phyloP scores from a whole-genome alignment of 2,888 invertebrate species.

The Drosophila maculinotata region DNA sequence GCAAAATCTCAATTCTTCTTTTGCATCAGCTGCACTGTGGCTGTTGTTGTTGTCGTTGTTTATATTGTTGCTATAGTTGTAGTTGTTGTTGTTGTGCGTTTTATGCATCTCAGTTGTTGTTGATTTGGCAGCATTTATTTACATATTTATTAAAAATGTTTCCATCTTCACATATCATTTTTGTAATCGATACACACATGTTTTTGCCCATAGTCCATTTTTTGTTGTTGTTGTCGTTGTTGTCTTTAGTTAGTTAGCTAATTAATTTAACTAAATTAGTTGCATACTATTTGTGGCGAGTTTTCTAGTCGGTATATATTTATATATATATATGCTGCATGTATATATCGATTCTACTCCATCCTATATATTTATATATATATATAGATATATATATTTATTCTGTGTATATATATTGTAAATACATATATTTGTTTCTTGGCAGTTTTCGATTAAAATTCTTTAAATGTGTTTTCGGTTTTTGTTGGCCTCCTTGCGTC shows the following conservation, averaged over 20 bases:
- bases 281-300: constrained; percentile 25
- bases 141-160: constrained; percentile 64
- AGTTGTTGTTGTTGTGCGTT: constrained; percentile 41
- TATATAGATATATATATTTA: constrained; percentile 27
- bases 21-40: constrained; percentile 4
- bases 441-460: constrained; percentile 80
- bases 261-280: constrained; percentile 26
- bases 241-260: not conserved
- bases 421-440: constrained; percentile 68
- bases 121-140: constrained; percentile 73
- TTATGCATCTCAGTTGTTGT: constrained; percentile 44
- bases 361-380: constrained; percentile 31
- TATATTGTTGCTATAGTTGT: constrained; percentile 24
- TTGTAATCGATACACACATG: constrained; percentile 9
- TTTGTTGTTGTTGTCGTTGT: constrained; percentile 4
- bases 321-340: constrained; percentile 21
- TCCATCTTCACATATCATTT: constrained; percentile 20
- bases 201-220: constrained; percentile 31
- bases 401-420: constrained; percentile 47
- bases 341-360: constrained; percentile 7
- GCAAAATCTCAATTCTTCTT: constrained; percentile 4
- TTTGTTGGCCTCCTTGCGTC: constrained; percentile 33
- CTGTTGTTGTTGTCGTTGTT: constrained; percentile 41
- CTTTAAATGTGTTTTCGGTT: constrained; percentile 60
- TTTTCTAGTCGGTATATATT: constrained; percentile 17